Evolutionary conservation across 2,888 invertebrate genomes (phyloP).

Genomic region (Blera fallax): DNA sequence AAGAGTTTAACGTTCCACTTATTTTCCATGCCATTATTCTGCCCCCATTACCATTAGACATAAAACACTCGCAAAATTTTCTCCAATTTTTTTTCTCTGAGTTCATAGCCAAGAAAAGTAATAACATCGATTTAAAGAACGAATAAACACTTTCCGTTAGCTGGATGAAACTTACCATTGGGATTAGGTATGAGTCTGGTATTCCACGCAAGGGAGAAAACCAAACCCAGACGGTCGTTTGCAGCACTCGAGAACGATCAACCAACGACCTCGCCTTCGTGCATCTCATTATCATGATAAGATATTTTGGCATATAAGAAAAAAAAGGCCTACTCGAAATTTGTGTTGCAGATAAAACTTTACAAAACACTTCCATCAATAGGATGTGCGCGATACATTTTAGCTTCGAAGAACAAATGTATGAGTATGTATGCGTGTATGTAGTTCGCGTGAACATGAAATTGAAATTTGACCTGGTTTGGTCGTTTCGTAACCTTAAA

Average conservation of each 20-base stretch:
- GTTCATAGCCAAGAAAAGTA: neutral
- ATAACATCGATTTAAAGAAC: neutral
- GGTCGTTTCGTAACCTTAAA: neutral
- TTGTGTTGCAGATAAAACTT: neutral
- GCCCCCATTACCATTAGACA: neutral
- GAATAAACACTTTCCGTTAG: neutral
- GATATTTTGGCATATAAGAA: neutral
- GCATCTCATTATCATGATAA: conserved; percentile 3
- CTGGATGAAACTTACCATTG: neutral
- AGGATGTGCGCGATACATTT: neutral
- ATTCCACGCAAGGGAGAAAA: neutral
- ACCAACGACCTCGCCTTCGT: neutral
- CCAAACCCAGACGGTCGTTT: neutral
- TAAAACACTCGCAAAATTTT: neutral
- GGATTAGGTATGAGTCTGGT: neutral
- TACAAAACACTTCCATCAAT: neutral
- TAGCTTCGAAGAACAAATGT: neutral
- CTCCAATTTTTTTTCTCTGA: neutral
- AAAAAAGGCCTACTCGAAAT: neutral
- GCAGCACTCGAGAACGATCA: neutral
- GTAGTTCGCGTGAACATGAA: neutral
- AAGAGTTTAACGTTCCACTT: neutral
- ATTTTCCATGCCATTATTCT: conserved; percentile 1
- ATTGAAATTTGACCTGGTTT: neutral
- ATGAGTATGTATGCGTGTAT: too few species aligned